Percentiles rank a stretch among this genome's conserved stretches.
phyloP scores from a whole-genome alignment of 2,888 invertebrate genomes.

The Metallyticus violacea region DNA sequence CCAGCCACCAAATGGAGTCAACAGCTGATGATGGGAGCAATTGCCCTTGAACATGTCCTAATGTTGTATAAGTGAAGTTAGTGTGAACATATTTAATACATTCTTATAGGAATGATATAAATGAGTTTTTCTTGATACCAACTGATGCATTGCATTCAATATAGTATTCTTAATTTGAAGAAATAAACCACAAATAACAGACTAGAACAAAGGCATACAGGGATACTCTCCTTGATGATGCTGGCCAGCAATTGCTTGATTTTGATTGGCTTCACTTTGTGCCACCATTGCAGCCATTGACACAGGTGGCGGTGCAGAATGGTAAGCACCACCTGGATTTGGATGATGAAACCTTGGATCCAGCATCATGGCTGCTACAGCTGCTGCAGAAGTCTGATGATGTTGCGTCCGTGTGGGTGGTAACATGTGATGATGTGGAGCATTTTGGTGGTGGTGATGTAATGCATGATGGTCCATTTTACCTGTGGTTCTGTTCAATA shows the following conservation, averaged over 20 bases:
- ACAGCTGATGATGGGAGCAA: too few species aligned
- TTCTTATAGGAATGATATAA: too few species aligned
- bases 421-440: slow-evolving; percentile 38
- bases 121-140: too few species aligned
- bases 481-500: slow-evolving; percentile 6
- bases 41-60: too few species aligned
- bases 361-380: slow-evolving; percentile 51
- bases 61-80: too few species aligned
- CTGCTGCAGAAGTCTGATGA: slow-evolving; percentile 43
- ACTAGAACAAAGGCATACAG: slow-evolving; percentile 29
- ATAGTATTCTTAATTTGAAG: too few species aligned
- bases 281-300: slow-evolving; percentile 43
- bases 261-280: slow-evolving; percentile 16
- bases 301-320: slow-evolving; percentile 47
- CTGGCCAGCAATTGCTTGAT: slow-evolving; percentile 8
- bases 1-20: too few species aligned
- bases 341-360: slow-evolving; percentile 48
- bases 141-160: too few species aligned
- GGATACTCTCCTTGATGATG: slow-evolving; percentile 32
- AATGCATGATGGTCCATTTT: slow-evolving; percentile 8
- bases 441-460: slow-evolving; percentile 42
- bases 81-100: too few species aligned
- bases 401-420: slow-evolving; percentile 7
- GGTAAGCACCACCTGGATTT: slow-evolving; percentile 45
- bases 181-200: too few species aligned